phyloP scores from a whole-genome alignment of 2,797 vertebrate genomes.

The Scyliorhinus canicula region DNA sequence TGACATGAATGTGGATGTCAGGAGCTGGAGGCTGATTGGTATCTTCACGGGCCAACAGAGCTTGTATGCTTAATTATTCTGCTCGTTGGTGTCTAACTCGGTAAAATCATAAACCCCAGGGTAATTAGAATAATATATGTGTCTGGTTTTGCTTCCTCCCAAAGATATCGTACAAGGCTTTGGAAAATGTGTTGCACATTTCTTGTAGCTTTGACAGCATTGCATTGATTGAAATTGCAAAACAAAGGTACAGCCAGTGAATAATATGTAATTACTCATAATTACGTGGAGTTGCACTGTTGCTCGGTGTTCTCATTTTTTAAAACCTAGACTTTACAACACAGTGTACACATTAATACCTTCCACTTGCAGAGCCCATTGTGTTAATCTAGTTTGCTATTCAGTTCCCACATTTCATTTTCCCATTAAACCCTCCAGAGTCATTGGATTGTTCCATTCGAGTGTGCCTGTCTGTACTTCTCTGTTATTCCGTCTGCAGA shows the following conservation, averaged over 20 bases:
- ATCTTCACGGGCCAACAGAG: not conserved
- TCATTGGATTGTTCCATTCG: not conserved
- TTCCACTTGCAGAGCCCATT: not conserved
- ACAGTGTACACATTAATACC: not conserved
- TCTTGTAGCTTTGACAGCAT: not conserved
- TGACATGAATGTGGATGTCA: not conserved
- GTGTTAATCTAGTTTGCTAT: not conserved
- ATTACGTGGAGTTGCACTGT: not conserved
- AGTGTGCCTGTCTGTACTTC: not conserved
- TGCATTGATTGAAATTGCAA: not conserved
- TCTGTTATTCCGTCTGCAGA: not conserved
- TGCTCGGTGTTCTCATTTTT: not conserved
- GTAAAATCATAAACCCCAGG: slow-evolving; percentile 17
- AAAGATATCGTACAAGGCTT: not conserved
- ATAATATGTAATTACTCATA: not conserved
- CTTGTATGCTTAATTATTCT: slow-evolving; percentile 16
- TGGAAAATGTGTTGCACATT: not conserved
- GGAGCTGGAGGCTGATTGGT: not conserved
- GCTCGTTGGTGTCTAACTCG: not conserved
- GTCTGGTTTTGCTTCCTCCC: not conserved
- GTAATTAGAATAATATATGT: not conserved
- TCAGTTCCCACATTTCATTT: not conserved
- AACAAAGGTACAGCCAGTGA: not conserved
- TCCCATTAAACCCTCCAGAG: not conserved
- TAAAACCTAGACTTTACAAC: not conserved